These are phyloP conservation scores for Zosterops borbonicus DNA, from an alignment of 2,113 vertebrate species.

Conservation along the genomic window DNA sequence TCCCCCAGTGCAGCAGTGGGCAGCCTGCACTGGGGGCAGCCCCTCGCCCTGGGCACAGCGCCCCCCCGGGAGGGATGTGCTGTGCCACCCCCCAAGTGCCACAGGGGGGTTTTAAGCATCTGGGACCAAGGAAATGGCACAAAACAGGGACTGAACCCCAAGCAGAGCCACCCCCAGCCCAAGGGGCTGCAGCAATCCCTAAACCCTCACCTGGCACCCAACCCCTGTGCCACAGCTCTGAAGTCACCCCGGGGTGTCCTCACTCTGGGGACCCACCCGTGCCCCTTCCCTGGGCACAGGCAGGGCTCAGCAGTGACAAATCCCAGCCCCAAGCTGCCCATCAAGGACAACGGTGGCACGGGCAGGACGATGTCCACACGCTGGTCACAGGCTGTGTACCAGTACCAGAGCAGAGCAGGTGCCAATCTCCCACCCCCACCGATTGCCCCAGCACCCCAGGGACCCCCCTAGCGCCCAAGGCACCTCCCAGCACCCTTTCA, in stretches of 20 bases:
- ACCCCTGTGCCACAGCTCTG: rapidly evolving
- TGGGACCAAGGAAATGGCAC: neutral
- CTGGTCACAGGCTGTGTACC: rapidly evolving
- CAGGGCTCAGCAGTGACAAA: neutral
- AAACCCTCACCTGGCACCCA: rapidly evolving
- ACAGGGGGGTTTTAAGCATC: rapidly evolving
- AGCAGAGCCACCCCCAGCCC: rapidly evolving
- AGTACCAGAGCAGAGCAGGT: neutral
- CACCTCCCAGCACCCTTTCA: neutral
- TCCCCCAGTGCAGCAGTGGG: neutral
- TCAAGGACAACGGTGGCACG: neutral
- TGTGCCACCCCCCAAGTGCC: rapidly evolving
- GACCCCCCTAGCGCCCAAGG: neutral
- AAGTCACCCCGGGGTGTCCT: neutral
- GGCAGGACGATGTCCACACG: rapidly evolving
- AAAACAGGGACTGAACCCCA: neutral
- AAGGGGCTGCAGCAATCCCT: neutral
- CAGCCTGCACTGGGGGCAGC: neutral
- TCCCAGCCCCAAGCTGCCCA: neutral
- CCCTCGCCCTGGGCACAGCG: neutral
- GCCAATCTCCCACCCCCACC: rapidly evolving
- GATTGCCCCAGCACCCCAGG: neutral
- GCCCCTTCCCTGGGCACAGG: neutral
- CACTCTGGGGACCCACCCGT: rapidly evolving
- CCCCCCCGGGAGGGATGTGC: rapidly evolving